These are phyloP conservation scores for Heliconius ethilla DNA, from an alignment of 2,888 invertebrate genomes.

Conservation along the genomic window DNA sequence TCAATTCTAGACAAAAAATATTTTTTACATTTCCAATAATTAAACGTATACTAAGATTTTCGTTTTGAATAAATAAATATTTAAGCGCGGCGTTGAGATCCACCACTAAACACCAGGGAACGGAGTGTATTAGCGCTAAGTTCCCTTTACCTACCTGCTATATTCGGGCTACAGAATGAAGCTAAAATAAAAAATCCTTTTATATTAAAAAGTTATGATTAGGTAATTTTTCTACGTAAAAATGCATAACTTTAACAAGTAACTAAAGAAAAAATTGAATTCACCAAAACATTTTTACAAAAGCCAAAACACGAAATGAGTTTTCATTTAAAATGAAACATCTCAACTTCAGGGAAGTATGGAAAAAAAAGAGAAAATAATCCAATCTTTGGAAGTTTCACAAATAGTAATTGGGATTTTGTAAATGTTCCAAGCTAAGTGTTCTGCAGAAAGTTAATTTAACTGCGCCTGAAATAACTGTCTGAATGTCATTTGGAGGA, in stretches of 20 bases:
- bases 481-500: conserved; percentile 9
- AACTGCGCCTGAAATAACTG: conserved; percentile 15
- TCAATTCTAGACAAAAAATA: not conserved
- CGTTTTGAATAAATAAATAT: not conserved
- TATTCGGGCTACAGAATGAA: not conserved
- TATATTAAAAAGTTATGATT: conserved; percentile 6
- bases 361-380: conserved; percentile 41
- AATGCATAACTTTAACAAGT: conserved; percentile 1
- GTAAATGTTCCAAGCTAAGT: conserved; percentile 14
- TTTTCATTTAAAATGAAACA: conserved; percentile 18
- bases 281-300: not conserved
- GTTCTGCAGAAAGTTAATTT: conserved; percentile 29
- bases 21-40: not conserved
- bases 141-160: not conserved
- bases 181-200: not conserved
- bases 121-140: not conserved
- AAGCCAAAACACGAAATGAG: not conserved
- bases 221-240: not conserved
- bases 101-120: not conserved
- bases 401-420: conserved; percentile 28
- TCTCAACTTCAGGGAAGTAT: conserved; percentile 31
- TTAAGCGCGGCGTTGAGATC: no score
- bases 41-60: not conserved
- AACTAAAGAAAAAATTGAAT: not conserved
- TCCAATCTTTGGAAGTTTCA: conserved; percentile 33